These are phyloP conservation scores for Piezodorus guildinii DNA, from an alignment of 1,140 invertebrate species.

Conservation along the genomic window DNA sequence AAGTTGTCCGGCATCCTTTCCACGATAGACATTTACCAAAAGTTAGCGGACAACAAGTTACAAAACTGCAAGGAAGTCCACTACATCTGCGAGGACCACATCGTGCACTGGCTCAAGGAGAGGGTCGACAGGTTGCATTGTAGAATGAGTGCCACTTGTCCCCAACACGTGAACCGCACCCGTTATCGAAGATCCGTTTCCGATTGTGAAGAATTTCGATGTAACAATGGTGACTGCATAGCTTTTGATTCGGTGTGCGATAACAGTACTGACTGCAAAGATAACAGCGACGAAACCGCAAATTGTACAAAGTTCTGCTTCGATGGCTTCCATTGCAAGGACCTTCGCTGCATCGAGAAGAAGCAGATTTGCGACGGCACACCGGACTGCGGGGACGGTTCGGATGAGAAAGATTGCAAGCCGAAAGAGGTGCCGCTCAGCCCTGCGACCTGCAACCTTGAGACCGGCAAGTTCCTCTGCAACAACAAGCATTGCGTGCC, in stretches of 20 bases:
- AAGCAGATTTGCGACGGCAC: neutral
- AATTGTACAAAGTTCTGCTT: neutral
- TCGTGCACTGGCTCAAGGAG: too few species aligned
- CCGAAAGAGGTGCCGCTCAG: neutral
- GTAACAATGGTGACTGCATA: neutral
- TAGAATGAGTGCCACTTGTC: too few species aligned
- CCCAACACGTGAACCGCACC: too few species aligned
- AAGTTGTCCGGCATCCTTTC: too few species aligned
- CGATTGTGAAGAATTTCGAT: neutral
- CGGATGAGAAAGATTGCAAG: neutral
- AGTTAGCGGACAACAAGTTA: too few species aligned
- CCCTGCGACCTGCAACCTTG: neutral
- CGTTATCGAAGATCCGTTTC: too few species aligned
- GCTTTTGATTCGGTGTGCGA: neutral
- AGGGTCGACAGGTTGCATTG: too few species aligned
- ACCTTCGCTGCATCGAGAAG: neutral
- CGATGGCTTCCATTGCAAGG: neutral
- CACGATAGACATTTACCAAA: too few species aligned
- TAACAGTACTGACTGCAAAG: neutral
- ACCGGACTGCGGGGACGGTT: neutral
- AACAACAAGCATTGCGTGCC: neutral
- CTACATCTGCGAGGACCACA: too few species aligned
- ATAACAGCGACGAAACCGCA: neutral
- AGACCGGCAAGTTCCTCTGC: neutral
- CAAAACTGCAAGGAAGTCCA: too few species aligned